phyloP scores from a whole-genome alignment of 2,888 invertebrate species.

The Polymixis flavicincta region DNA sequence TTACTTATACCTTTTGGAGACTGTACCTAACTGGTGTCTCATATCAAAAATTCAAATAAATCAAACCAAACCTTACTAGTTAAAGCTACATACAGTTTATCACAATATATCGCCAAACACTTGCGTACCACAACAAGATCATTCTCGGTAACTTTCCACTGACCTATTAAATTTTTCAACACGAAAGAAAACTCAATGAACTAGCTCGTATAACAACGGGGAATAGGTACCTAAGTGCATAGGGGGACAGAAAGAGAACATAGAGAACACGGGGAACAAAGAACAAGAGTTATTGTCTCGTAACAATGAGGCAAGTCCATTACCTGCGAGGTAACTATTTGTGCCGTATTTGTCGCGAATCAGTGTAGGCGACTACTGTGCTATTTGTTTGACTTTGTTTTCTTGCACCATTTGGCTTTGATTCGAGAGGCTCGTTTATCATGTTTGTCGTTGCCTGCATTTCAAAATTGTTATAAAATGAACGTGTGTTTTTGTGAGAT shows the following conservation, averaged over 20 bases:
- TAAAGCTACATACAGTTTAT: neutral
- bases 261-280: conserved; percentile 66
- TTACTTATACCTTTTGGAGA: no score
- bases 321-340: conserved; percentile 63
- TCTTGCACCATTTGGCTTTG: conserved; percentile 7
- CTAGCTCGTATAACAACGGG: conserved; percentile 37
- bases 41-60: no score
- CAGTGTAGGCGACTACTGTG: conserved; percentile 52
- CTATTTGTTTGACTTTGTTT: conserved; percentile 31
- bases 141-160: conserved; percentile 6
- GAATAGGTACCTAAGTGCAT: conserved; percentile 49
- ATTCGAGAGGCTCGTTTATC: conserved; percentile 29
- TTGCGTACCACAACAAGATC: neutral
- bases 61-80: no score
- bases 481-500: neutral
- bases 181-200: conserved; percentile 32
- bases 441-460: neutral
- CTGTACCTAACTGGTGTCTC: no score
- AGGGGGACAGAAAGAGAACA: conserved; percentile 42
- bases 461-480: neutral
- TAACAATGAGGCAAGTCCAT: conserved; percentile 72
- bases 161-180: conserved; percentile 45
- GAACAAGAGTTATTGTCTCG: conserved; percentile 69
- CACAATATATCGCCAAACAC: neutral
- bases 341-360: conserved; percentile 61